Evolutionary conservation across 2,113 vertebrate species (phyloP).

Genomic region (Vanacampus margaritifer): DNA sequence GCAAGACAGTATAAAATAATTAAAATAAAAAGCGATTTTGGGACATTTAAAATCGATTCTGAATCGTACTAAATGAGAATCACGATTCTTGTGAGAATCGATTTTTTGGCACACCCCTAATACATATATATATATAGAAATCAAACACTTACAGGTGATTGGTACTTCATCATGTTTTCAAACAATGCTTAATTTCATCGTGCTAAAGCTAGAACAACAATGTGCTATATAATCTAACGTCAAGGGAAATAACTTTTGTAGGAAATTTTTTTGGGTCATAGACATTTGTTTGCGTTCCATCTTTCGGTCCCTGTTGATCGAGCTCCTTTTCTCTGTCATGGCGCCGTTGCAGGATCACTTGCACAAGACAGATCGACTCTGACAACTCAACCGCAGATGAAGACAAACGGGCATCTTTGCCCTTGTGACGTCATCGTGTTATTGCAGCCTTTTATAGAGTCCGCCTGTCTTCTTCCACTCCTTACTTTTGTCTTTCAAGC

Average conservation of each 20-base stretch:
- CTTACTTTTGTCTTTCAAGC: conserved; percentile 14
- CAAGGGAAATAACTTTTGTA: background rate
- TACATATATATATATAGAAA: too few species aligned
- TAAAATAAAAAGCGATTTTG: too few species aligned
- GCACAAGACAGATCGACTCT: conserved; percentile 11
- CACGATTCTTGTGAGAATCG: too few species aligned
- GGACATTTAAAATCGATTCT: too few species aligned
- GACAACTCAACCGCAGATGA: conserved; percentile 31
- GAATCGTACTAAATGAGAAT: too few species aligned
- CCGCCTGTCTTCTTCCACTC: conserved; percentile 2
- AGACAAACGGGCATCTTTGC: conserved; percentile 24
- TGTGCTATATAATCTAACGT: background rate
- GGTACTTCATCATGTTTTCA: too few species aligned
- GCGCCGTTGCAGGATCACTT: conserved; percentile 26
- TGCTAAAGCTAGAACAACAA: background rate
- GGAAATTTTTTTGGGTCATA: conserved; percentile 12
- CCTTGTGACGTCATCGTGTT: conserved; percentile 8
- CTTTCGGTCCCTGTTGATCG: background rate
- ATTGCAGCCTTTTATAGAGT: background rate
- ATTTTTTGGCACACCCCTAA: too few species aligned
- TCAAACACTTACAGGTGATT: too few species aligned
- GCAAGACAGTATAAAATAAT: too few species aligned
- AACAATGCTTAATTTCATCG: too few species aligned
- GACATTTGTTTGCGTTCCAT: conserved; percentile 2
- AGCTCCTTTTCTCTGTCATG: conserved; percentile 6